Base-by-base conservation (phyloP, 92 coral and sea anemone species). In the Parazoanthus atlanticus region DNA sequence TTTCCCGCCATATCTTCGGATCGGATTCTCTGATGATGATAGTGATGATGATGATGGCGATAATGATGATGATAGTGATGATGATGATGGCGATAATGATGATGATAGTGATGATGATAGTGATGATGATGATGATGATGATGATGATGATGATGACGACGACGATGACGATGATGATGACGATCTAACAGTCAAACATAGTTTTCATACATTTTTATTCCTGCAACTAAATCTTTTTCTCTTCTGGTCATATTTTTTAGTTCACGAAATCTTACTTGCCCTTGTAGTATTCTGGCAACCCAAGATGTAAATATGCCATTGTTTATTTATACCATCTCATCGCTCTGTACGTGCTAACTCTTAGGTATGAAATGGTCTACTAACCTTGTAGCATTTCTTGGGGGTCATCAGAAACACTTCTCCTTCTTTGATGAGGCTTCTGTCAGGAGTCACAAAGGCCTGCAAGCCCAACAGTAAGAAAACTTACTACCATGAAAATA, bases 381-480 rank as follows among this genome's bases (percentile, higher is more conserved):
- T 88, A 76, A 85, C 99, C 94, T 95, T 93, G 84, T 94, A 93
- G 1, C 88, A 88, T 76, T 89, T 95, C 89, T 92, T 94, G 47
- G 87, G 88, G 8, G 94, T 92, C 91, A 90, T 90, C 31, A 97
- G 66, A 36, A 89, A 90, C 16, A 97, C 98, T 49, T 95, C 98
- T 79, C 94, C 99, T 85, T 95, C 98, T 88, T 95, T 97, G 90
- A 97, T 90, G 0, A 95, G 93, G 19, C 95, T 91, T n/a, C 96
- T 82, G 43, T 96, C 98, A 46, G 90, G 93, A 43, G 93, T 93
- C 86, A 94, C 95, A 85, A 93, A 94, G 19, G 99, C 99, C 99
- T 97, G 74, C 78, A 67, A 41, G 29, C 2, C 23, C 7, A 85
- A 61, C 16, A 47, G 1, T 25, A 26, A 73, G 15, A 56, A 76